Base-by-base conservation (phyloP, 1,140 invertebrate genomes). In the Drosophila takahashii region DNA sequence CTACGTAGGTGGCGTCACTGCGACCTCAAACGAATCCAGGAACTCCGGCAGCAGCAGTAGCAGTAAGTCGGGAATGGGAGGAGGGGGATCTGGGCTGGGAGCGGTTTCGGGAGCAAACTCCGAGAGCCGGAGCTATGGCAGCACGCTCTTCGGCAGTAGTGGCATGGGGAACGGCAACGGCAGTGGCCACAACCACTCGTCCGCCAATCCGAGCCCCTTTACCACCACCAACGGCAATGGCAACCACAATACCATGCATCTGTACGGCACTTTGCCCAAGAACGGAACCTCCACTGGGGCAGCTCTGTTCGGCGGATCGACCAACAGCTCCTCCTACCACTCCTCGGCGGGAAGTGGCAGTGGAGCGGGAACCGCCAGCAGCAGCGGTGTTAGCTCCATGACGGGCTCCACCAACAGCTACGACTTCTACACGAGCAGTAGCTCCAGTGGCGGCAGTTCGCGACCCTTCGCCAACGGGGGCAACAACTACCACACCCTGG, bases 311-410 rank as follows among this genome's bases (percentile, higher is more conserved):
- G 77, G 79, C 42, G 69, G 81, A 48, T 67, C 62, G 53, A 53
- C 64, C 45, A 61, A 73, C 51, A 64, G 79, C 58, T 77, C 86
- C 48, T 78, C 79, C 6, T 78, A 85, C 34, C 71, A 91, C 58
- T 75, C 85, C 58, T 75, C 85, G 29, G 29, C 47, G 8, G 47
- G 26, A 1, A 32, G 47, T 16, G 47, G 47, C 2, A 47, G 45
- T 47, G 90, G 86, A 16, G 67, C 54, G 15, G 80, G 60, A 29
- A 91, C 90, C 8, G 86, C 89, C 48, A 91, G 79, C 57, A 92
- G 91, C 64, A 92, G 91, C 60, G 91, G 90, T 4, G 91, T 92
- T 15, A 92, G 90, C 60, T 92, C 91, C 44, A 92, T 92, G 90
- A 85, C 91, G 41, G 91, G 91, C 45, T 92, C 91, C 50, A 90